Conservation (phyloP, 2,113 vertebrate genomes). For the Microcebus griseorufus region DNA sequence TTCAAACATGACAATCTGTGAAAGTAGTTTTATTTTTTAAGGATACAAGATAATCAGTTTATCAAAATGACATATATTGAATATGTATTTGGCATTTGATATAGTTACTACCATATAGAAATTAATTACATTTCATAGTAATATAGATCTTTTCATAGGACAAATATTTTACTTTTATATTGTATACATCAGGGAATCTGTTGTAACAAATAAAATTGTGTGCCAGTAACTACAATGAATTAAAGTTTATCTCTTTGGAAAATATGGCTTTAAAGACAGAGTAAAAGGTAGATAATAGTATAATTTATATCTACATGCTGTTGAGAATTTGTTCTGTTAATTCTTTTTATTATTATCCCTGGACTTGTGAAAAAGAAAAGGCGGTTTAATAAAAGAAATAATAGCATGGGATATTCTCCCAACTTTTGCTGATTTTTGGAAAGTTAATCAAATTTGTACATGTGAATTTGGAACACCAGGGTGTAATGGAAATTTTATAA, state of each 20-base stretch:
- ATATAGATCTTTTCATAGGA: constrained; percentile 36
- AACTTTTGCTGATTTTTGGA: neutral
- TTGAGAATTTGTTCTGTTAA: neutral
- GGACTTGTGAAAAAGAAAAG: constrained; percentile 10
- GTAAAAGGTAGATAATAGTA: neutral
- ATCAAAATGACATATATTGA: neutral
- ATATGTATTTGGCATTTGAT: constrained; percentile 31
- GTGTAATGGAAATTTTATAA: neutral
- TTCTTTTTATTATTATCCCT: constrained; percentile 1
- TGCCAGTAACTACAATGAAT: neutral
- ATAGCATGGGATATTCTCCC: neutral
- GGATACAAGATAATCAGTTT: neutral
- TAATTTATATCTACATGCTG: neutral
- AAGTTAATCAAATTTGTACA: neutral
- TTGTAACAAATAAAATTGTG: constrained; percentile 24
- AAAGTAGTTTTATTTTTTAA: constrained; percentile 44
- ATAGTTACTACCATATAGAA: constrained; percentile 14
- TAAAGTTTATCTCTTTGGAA: neutral
- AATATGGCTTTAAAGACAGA: constrained; percentile 25
- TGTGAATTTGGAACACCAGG: neutral
- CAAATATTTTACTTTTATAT: neutral
- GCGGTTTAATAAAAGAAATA: constrained; percentile 45
- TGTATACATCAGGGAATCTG: neutral
- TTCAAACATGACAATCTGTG: neutral
- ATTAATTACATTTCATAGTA: neutral